Conservation (phyloP, 2,888 invertebrate genomes). For the Lordiphosa fenestrarum region DNA sequence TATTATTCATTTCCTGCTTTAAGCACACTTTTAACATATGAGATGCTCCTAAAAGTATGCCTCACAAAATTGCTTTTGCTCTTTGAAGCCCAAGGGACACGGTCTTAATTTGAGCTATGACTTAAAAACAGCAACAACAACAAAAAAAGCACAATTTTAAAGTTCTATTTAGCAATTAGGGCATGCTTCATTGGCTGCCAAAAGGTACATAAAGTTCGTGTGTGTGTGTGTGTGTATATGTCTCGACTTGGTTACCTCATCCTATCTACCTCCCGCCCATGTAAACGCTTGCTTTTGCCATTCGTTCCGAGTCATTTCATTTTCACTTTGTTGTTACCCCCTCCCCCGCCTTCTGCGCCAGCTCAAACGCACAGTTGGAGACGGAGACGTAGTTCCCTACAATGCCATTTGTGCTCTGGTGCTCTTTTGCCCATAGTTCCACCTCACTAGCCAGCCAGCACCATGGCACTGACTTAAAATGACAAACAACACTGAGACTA, state of each 20-base stretch:
- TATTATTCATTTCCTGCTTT: too few relatives aligned
- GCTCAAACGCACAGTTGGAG: conserved; percentile 33
- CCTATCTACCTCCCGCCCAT: conserved; percentile 31
- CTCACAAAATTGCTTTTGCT: too few relatives aligned
- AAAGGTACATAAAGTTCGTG: conserved; percentile 65
- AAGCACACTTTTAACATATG: too few relatives aligned
- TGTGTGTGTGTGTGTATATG: conserved; percentile 32
- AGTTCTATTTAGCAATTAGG: conserved; percentile 58
- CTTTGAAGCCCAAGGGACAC: too few relatives aligned
- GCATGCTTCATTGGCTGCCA: conserved; percentile 69
- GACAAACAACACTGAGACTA: conserved; percentile 71
- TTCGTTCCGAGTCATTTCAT: conserved; percentile 76
- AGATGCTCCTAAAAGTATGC: too few relatives aligned
- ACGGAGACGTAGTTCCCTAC: conserved; percentile 32
- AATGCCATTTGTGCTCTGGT: conserved; percentile 55
- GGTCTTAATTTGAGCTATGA: conserved; percentile 12
- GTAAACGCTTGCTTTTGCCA: conserved; percentile 72
- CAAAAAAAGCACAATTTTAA: conserved; percentile 31
- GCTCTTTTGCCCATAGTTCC: conserved; percentile 59
- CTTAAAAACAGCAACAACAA: conserved; percentile 6
- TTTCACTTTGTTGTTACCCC: conserved; percentile 70
- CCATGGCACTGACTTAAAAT: conserved; percentile 67
- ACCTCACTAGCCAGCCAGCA: conserved; percentile 64
- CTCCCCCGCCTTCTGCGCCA: too few relatives aligned
- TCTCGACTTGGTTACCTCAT: conserved; percentile 23